phyloP scores from a whole-genome alignment of 2,113 vertebrate species.

The Struthidea cinerea region DNA sequence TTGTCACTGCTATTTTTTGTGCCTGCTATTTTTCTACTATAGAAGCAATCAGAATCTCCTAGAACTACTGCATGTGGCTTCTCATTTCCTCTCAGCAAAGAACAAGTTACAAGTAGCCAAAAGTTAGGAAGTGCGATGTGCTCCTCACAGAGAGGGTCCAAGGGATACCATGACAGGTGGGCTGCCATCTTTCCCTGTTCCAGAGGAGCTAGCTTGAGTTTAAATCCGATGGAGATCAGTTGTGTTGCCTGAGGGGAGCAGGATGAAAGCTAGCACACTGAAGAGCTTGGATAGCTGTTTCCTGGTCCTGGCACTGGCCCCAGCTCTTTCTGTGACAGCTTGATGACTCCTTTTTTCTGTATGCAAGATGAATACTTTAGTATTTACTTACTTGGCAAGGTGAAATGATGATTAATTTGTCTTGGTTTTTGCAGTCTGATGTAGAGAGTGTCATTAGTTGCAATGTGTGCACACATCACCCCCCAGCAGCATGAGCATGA shows the following conservation, averaged over 20 bases:
- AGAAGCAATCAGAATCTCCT: neutral
- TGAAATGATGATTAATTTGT: neutral
- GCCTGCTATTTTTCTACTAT: neutral
- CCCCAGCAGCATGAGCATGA: fast-evolving
- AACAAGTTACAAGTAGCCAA: neutral
- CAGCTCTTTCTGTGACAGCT: neutral
- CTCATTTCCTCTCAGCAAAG: neutral
- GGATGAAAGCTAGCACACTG: neutral
- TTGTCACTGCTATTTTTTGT: neutral
- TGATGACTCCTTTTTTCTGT: neutral
- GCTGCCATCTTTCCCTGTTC: neutral
- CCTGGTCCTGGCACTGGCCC: neutral
- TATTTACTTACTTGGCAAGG: neutral
- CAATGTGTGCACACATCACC: neutral
- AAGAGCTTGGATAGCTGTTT: neutral
- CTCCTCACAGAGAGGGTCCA: neutral
- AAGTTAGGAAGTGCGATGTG: neutral
- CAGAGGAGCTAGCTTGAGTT: neutral
- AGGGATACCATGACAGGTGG: neutral
- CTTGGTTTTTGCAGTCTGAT: neutral
- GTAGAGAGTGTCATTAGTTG: neutral
- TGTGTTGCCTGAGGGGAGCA: neutral
- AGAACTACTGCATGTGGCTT: neutral
- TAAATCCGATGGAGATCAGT: neutral
- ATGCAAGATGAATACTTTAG: neutral